Evolutionary conservation across 1,140 invertebrate genomes (phyloP), one percentile per base, ranked within the genome.

Genomic region (Macrosteles quadrilineatus): DNA sequence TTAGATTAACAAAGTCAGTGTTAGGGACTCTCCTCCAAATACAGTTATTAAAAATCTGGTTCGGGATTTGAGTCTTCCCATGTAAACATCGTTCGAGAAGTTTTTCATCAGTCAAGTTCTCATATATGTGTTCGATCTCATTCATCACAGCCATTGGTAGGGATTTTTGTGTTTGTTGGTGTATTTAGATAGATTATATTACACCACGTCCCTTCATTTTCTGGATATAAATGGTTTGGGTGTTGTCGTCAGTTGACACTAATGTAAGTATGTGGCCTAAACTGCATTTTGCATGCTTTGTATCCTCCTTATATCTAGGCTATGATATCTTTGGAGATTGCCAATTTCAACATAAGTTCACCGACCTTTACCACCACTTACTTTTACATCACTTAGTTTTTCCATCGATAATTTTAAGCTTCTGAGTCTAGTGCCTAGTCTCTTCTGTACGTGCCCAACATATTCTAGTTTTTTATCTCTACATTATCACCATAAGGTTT

Each of bases 391-490:
- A 59, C 25, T 40, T 30, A 71, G 53, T 43, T 43, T 40, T 63
- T 45, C 36, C 29, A 65, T 63, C 65, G 50, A 36, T 67, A 71
- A 67, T 32, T 65, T 69, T 17, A 25, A 43, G 11, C 53, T 0
- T 1, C 69, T 43, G 21, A 77, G 62, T 29, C 73, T 72, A 9
- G 64, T 72, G 14, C 73, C 72, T 66, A 78, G 74, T 14, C 77
- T 66, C 63, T 77, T 76, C 68, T 73, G 64, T 3, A 77, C 73
- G 45, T 74, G 68, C 45, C 62, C 65, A 23, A 75, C 65, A 67
- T 71, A 75, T 67, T 76, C 74, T 50, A 73, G 71, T 67, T 69
- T 45, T 40, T 27, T 27, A 74, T 64, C 59, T 53, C 30, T 57
- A 71, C 27, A 70, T 77, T 63, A n/a, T 29, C 27, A 23, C 71